Conservation (phyloP, 2,113 vertebrate species). For the Notechis scutatus region DNA sequence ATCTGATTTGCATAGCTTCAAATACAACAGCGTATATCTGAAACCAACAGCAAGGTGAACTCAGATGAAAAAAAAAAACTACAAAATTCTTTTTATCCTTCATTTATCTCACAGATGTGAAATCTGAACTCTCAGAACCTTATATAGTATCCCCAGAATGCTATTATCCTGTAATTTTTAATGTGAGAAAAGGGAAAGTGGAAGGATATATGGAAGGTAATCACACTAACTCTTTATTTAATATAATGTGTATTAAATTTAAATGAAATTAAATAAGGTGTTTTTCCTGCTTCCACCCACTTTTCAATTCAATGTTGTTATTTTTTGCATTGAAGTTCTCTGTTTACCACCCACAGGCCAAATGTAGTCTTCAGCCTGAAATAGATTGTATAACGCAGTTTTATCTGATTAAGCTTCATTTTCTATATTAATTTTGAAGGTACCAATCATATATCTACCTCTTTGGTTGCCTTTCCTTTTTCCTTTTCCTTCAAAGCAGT, state of each 20-base stretch:
- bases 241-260: background rate
- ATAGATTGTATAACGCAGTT: background rate
- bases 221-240: background rate
- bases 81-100: background rate
- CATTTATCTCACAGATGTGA: background rate
- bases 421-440: background rate
- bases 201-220: background rate
- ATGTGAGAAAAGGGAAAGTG: background rate
- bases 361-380: background rate
- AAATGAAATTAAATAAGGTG: background rate
- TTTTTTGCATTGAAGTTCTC: background rate
- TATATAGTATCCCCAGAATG: background rate
- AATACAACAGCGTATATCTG: background rate
- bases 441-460: constrained; percentile 35
- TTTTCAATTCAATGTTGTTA: background rate
- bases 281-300: background rate
- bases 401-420: background rate
- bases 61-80: background rate
- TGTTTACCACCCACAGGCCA: background rate
- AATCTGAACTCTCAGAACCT: background rate
- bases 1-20: background rate
- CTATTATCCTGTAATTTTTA: background rate
- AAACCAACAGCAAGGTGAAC: background rate
- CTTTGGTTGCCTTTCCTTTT: constrained; percentile 57
- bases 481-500: constrained; percentile 61